A percentile compares a stretch with the other conserved stretches of the same genome.
Conservation (phyloP, 2,113 vertebrate species). For the Phrynosoma blainvillii region DNA sequence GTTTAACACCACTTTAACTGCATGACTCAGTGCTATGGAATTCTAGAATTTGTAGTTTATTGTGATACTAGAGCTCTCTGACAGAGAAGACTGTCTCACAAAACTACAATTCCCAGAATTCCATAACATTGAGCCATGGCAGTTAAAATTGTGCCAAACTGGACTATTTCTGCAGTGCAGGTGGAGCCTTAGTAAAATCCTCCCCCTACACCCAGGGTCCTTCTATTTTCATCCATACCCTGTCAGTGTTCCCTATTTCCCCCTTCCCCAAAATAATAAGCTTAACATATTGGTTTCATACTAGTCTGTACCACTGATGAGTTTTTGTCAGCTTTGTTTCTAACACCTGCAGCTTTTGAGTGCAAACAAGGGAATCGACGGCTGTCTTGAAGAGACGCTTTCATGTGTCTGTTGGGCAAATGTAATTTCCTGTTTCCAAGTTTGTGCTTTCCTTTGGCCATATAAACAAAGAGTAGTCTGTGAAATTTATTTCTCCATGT, state of each 20-base stretch:
- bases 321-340: background rate
- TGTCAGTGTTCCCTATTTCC: background rate
- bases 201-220: background rate
- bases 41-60: too few relatives aligned
- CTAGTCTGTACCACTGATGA: background rate
- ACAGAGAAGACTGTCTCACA: too few relatives aligned
- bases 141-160: too few relatives aligned
- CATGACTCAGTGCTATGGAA: too few relatives aligned
- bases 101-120: too few relatives aligned
- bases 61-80: too few relatives aligned
- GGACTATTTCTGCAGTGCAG: too few relatives aligned
- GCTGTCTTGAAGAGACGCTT: conserved; percentile 24
- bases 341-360: background rate
- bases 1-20: too few relatives aligned
- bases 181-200: background rate
- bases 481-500: conserved; percentile 18
- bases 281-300: background rate
- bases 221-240: background rate
- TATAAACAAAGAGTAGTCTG: conserved; percentile 33
- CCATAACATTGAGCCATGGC: too few relatives aligned
- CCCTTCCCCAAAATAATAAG: too few relatives aligned
- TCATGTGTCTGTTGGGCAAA: conserved; percentile 16
- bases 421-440: conserved; percentile 24
- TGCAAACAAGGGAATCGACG: background rate
- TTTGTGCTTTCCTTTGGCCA: conserved; percentile 3